These are phyloP conservation scores for Glossosoma conforme DNA, from an alignment of 1,140 invertebrate species.

Conservation along the genomic window DNA sequence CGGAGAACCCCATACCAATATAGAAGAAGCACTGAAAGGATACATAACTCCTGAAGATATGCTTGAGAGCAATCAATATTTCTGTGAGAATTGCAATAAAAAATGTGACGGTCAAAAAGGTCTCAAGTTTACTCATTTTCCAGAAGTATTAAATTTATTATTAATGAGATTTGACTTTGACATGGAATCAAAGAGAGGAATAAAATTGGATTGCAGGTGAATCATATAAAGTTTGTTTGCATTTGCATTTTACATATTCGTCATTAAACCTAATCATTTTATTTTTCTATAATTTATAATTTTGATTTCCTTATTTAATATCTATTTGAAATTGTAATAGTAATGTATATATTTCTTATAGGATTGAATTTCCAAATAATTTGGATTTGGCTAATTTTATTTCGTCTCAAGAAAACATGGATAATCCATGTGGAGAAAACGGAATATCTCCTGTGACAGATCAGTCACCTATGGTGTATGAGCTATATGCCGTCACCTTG, in stretches of 20 bases:
- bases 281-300: too few relatives aligned
- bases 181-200: constrained; percentile 77
- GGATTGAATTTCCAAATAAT: constrained; percentile 5
- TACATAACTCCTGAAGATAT: constrained; percentile 85
- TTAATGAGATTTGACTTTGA: constrained; percentile 91
- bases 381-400: background rate
- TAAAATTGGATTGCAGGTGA: constrained; percentile 69
- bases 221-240: too few relatives aligned
- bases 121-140: constrained; percentile 82
- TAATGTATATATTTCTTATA: too few relatives aligned
- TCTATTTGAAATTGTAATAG: too few relatives aligned
- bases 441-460: too few relatives aligned
- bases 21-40: constrained; percentile 79
- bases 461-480: constrained; percentile 77
- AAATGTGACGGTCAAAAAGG: constrained; percentile 92
- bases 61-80: constrained; percentile 84
- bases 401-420: too few relatives aligned
- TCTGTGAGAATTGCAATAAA: constrained; percentile 83
- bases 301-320: too few relatives aligned
- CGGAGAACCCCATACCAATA: constrained; percentile 69
- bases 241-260: too few relatives aligned
- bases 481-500: constrained; percentile 90
- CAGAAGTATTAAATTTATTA: constrained; percentile 83
- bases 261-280: background rate
- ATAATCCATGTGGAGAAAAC: too few relatives aligned